A percentile compares a stretch with the other conserved stretches of the same genome.
Conservation (phyloP, 1,140 invertebrate species). For the Bombus confusus region DNA sequence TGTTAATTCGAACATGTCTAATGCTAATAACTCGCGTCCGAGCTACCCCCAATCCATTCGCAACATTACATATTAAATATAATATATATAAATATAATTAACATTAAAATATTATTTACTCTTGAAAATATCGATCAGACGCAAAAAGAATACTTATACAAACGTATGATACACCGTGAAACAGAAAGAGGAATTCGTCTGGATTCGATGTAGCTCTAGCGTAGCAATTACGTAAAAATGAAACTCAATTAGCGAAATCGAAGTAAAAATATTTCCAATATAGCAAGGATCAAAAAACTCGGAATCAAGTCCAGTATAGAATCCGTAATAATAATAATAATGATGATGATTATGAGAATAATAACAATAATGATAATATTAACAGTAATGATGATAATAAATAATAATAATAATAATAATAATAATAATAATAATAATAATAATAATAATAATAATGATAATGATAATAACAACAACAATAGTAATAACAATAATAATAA, state of each 20-base stretch:
- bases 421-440: no score
- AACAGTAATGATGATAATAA: neutral
- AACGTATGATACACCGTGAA: neutral
- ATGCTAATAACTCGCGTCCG: slow-evolving; percentile 67
- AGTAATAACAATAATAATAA: slow-evolving; percentile 54
- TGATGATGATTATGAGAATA: slow-evolving; percentile 47
- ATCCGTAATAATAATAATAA: slow-evolving; percentile 67
- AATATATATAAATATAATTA: no score
- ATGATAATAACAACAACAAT: slow-evolving; percentile 22
- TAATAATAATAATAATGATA: no score
- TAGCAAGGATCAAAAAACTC: slow-evolving; percentile 71
- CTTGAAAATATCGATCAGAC: neutral
- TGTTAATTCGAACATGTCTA: slow-evolving; percentile 75
- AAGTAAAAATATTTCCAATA: slow-evolving; percentile 66
- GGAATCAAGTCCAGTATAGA: slow-evolving; percentile 75
- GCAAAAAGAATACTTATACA: neutral
- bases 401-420: slow-evolving; percentile 14
- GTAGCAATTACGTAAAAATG: slow-evolving; percentile 66
- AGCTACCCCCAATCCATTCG: slow-evolving; percentile 63
- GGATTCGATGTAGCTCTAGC: slow-evolving; percentile 60
- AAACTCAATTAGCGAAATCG: slow-evolving; percentile 68
- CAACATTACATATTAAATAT: no score
- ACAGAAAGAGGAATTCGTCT: neutral
- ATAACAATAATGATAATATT: neutral
- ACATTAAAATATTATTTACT: neutral